Conservation (phyloP, 2,888 invertebrate species). For the Zele albiditarsus region DNA sequence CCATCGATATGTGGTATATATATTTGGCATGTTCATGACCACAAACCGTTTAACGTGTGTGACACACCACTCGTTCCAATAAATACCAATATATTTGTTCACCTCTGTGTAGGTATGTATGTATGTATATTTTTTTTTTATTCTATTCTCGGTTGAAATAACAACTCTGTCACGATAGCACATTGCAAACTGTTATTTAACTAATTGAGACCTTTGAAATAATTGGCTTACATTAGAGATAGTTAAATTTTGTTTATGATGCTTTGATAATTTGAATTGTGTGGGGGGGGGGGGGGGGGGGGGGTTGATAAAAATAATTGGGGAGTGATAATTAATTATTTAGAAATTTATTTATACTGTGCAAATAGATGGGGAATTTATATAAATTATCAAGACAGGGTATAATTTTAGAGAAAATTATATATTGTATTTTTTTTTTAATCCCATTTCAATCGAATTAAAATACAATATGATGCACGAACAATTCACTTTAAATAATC, state of each 20-base stretch:
- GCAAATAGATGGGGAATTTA: no score
- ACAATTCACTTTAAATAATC: no score
- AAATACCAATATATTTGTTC: constrained; percentile 9
- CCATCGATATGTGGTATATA: constrained; percentile 1
- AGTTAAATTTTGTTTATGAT: no score
- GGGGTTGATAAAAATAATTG: neutral
- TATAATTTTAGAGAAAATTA: no score
- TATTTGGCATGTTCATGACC: constrained; percentile 18
- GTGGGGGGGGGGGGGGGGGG: no score
- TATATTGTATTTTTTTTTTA: no score
- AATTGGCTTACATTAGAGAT: neutral
- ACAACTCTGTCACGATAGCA: neutral
- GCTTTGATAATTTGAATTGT: neutral
- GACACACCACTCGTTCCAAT: neutral
- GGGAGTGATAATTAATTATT: no score
- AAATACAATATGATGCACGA: no score
- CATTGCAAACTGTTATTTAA: neutral
- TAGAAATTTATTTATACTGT: no score
- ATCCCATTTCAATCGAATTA: neutral
- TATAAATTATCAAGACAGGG: no score
- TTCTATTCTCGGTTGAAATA: neutral
- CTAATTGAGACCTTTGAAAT: neutral
- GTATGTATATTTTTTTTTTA: neutral
- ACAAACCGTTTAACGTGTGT: constrained; percentile 21
- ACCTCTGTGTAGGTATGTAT: neutral